Evolutionary conservation across 1,140 invertebrate genomes (phyloP), one percentile per base, ranked within the genome.

Genomic region (Pinna nobilis): DNA sequence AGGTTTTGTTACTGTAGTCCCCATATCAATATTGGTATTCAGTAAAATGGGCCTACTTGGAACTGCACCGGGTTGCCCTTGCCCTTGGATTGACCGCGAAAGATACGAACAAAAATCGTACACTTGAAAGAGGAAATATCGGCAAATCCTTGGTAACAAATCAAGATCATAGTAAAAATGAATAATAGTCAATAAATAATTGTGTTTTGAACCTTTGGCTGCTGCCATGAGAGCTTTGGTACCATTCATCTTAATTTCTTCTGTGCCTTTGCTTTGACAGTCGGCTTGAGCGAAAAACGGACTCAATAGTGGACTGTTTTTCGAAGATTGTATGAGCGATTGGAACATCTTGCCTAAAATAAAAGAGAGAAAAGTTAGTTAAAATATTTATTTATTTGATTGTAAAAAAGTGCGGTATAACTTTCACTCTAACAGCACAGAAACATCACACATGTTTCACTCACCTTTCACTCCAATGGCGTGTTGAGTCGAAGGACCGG

Each of bases 401-500:
- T 53, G 15, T 20, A 6, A 53, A 5, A 30, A 53, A 5, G 13
- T 30, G 32, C 23, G 25, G 18, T 25, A 53, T 9, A 53, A 25
- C 15, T 53, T 53, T 53, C 50, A 6, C 32, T 53, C 18, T 28
- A 59, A 59, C 20, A 33, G 55, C 11, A 63, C 23, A 63, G 59
- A 44, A n/a, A 44, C 39, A 11, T 44, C 39, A 11, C n/a, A 44
- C 59, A 33, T 23, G 59, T 44, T 41, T 28, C 50, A 59, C 28
- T 59, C 28, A 59, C 55, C 59, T 63, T 63, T 30, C n/a, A n/a
- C 15, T 25, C 44, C 59, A 63, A 63, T 63, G 39, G 59, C 59
- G 59, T 63, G 59, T 63, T 37, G 59, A 63, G 30, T 30, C 59
- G 59, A 63, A 63, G 59, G 59, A 35, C 39, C 59, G 59, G 59